Conservation (phyloP, 1,140 invertebrate species). For the Eufriesea mexicana region DNA sequence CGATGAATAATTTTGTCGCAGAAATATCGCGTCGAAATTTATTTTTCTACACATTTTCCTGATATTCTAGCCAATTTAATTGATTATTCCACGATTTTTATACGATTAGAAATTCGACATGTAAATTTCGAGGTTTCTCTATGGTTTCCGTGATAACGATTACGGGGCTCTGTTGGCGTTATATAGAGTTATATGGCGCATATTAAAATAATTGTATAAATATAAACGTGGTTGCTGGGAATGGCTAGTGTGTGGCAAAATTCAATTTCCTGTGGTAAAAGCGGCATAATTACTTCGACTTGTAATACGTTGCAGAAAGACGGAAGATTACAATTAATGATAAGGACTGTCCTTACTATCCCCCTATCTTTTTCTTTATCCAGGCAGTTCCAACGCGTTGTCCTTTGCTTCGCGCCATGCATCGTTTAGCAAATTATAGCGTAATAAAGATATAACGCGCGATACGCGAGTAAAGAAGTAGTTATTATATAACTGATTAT, state of each 20-base stretch:
- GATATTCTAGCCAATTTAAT: too few relatives aligned
- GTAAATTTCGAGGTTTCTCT: too few relatives aligned
- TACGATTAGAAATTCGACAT: too few relatives aligned
- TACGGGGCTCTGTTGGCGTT: too few relatives aligned
- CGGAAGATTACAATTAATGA: conserved; percentile 4
- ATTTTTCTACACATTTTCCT: too few relatives aligned
- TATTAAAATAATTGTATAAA: background rate
- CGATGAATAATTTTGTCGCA: too few relatives aligned
- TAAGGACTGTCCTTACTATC: background rate
- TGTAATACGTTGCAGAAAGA: background rate
- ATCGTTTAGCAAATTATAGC: conserved; percentile 15
- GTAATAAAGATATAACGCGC: background rate
- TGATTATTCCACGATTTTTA: too few relatives aligned
- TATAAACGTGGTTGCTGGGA: too few relatives aligned
- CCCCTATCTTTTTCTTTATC: conserved; percentile 1
- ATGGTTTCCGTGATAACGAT: too few relatives aligned
- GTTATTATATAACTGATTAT: conserved; percentile 14
- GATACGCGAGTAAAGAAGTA: background rate
- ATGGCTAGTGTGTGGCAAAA: background rate
- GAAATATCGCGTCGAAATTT: too few relatives aligned
- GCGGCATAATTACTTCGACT: background rate
- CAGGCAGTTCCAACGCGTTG: background rate
- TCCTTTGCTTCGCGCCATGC: background rate
- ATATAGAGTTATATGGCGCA: too few relatives aligned
- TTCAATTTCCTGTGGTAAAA: conserved; percentile 1